These are phyloP conservation scores for Aphelinus atriplicis DNA, from an alignment of 1,140 invertebrate species.

Conservation along the genomic window DNA sequence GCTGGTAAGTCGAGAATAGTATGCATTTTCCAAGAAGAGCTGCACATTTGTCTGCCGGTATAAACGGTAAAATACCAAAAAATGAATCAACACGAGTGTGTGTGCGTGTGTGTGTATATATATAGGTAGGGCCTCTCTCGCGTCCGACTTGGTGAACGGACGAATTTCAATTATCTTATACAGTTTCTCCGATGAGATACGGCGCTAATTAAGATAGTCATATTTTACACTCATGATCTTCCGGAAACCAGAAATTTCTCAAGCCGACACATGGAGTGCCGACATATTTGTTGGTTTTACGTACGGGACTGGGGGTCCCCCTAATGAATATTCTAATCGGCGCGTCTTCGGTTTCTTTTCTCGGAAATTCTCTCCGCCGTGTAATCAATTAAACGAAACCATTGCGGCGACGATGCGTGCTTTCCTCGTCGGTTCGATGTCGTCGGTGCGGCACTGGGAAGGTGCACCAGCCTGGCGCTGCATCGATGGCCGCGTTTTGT, in stretches of 20 bases:
- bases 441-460: no score
- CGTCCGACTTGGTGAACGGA: not conserved
- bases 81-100: no score
- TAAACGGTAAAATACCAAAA: no score
- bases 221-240: slow-evolving; percentile 17
- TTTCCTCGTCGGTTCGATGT: slow-evolving; percentile 2
- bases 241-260: slow-evolving; percentile 16
- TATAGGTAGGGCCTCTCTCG: no score
- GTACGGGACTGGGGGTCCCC: no score
- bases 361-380: slow-evolving; percentile 2
- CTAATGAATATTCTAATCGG: slow-evolving; percentile 38
- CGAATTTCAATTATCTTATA: not conserved
- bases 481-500: not conserved
- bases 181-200: not conserved
- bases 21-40: not conserved
- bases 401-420: not conserved
- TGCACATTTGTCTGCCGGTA: slow-evolving; percentile 1
- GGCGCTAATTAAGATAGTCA: slow-evolving; percentile 25
- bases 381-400: slow-evolving; percentile 29
- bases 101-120: no score
- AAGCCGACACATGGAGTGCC: not conserved
- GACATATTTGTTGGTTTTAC: no score
- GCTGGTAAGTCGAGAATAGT: not conserved
- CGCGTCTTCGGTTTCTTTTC: slow-evolving; percentile 33
- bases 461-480: not conserved